Evolutionary conservation across 2,113 vertebrate genomes (phyloP).

Genomic region (Baryphthengus martii): DNA sequence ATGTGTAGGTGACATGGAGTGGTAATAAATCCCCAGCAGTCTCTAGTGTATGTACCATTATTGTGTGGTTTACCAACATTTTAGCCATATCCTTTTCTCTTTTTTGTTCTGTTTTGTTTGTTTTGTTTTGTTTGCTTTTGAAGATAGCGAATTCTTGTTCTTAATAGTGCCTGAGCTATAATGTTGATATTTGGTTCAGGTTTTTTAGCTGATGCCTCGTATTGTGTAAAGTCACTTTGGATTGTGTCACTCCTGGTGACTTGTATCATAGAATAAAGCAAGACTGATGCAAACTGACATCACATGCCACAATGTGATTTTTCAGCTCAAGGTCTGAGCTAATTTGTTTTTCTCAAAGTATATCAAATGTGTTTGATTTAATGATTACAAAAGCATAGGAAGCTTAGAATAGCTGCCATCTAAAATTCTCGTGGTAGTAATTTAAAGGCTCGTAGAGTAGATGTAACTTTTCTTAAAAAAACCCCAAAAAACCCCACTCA

Average conservation of each 20-base stretch:
- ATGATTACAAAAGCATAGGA: neutral
- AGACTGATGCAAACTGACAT: neutral
- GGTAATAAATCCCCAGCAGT: neutral
- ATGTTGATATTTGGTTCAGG: neutral
- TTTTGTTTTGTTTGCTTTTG: neutral
- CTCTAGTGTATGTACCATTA: neutral
- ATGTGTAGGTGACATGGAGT: neutral
- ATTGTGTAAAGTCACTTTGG: constrained; percentile 35
- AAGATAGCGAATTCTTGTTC: neutral
- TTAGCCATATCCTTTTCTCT: neutral
- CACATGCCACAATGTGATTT: neutral
- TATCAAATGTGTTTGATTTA: neutral
- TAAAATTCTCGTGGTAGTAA: neutral
- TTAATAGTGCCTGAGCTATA: neutral
- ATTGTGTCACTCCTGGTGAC: neutral
- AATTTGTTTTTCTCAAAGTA: neutral
- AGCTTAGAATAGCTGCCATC: neutral
- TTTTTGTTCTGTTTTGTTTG: too few species aligned
- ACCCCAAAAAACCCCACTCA: neutral
- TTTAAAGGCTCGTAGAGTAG: neutral
- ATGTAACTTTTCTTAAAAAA: neutral
- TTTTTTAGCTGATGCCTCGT: neutral
- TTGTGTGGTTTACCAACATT: neutral
- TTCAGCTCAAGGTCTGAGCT: neutral
- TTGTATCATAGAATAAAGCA: neutral